Evolutionary conservation across 2,888 invertebrate species (phyloP), one percentile per base, ranked within the genome.

Genomic region (Synanthedon vespiformis): DNA sequence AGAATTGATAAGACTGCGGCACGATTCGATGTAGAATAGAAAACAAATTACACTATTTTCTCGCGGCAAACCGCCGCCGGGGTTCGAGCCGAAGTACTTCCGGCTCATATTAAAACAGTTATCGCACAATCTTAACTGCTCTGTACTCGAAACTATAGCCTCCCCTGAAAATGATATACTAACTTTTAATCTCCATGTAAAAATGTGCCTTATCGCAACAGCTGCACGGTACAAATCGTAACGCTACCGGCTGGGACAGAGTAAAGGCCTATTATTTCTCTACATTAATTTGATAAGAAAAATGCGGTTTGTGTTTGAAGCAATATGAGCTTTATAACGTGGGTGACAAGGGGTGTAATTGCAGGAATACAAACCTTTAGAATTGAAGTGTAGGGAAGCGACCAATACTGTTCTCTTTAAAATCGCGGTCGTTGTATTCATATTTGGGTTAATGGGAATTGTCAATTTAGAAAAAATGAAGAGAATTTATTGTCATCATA

Each of bases 101-200:
- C 86, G 86, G 77, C 84, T 85, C 81, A 77, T 86, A 87, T 86
- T 85, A 86, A 85, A 82, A 77, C 74, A 62, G 72, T 80, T 86
- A 87, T 87, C 86, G 81, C 59, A 58, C 72, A 70, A 86, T 87
- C 86, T 86, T 81, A 86, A 86, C 86, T 80, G 68, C 82, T 76
- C 69, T 70, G 76, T 80, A 80, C 83, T 86, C 74, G 72, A 86
- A 86, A 84, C 82, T 84, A 77, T 70, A 73, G 74, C 77, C 73
- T 70, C 68, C 66, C 62, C 68, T 75, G 77, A 79, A 83, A 84
- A 84, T 83, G 76, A 84, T 84, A 80, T 82, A 83, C 74, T 74
- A 65, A 64, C 62, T 60, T 61, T 67, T 60, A 65, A 67, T 65
- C 53, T 55, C 44, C 67, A 61, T 53, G 54, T 63, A 55, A 76